Evolutionary conservation across 2,797 vertebrate species (phyloP).

Genomic region (Menidia menidia): DNA sequence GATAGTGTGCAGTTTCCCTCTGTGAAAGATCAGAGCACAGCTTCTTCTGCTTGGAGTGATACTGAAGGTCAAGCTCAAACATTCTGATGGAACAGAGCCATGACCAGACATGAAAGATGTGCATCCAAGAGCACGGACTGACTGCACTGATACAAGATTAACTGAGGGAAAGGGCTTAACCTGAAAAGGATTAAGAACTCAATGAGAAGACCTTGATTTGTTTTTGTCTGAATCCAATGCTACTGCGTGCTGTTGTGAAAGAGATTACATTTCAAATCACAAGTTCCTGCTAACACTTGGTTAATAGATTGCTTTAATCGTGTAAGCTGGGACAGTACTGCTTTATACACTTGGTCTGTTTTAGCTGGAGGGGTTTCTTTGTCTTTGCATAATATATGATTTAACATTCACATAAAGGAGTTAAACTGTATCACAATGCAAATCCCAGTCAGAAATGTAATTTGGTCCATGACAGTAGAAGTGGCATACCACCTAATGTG

Average conservation of each 20-base stretch:
- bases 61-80: conserved; percentile 59
- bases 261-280: conserved; percentile 20
- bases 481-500: background rate
- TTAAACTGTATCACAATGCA: background rate
- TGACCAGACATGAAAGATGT: conserved; percentile 21
- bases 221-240: conserved; percentile 7
- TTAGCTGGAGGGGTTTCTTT: background rate
- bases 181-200: conserved; percentile 17
- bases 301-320: conserved; percentile 5
- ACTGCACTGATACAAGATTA: conserved; percentile 29
- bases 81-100: conserved; percentile 14
- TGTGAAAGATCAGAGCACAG: conserved; percentile 22
- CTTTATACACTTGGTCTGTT: background rate
- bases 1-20: conserved; percentile 45
- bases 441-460: background rate
- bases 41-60: conserved; percentile 25
- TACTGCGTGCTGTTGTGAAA: background rate
- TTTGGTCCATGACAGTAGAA: background rate
- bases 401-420: background rate
- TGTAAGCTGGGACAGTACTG: background rate
- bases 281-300: background rate
- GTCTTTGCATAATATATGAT: background rate
- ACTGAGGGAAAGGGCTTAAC: conserved; percentile 1
- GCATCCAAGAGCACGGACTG: conserved; percentile 21
- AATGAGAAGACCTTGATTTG: conserved; percentile 6